Percentiles rank a stretch among this genome's conserved stretches.
Conservation (phyloP, 1,140 invertebrate species). For the Alviniconcha marisindica region DNA sequence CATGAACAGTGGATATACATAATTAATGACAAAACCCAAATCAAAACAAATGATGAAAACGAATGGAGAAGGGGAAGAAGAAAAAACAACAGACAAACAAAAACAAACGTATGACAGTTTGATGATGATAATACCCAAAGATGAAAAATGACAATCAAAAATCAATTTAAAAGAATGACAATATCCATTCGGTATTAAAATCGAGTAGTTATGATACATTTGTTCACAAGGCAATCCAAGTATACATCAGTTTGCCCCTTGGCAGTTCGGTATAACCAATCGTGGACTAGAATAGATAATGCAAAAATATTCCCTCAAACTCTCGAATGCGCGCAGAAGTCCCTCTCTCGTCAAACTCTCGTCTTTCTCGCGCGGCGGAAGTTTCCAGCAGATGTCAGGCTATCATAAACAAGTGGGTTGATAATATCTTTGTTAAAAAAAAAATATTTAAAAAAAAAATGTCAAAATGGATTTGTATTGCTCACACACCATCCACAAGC, state of each 20-base stretch:
- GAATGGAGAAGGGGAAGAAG: neutral
- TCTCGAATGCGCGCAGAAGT: neutral
- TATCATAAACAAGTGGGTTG: too few relatives aligned
- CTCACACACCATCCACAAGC: neutral
- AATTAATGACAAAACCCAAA: neutral
- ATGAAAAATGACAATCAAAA: neutral
- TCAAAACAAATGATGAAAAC: neutral
- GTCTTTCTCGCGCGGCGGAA: neutral
- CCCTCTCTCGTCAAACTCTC: neutral
- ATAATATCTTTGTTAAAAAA: neutral
- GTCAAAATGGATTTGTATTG: neutral
- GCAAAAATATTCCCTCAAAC: neutral
- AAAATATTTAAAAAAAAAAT: too few relatives aligned
- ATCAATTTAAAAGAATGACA: neutral
- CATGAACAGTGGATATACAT: neutral
- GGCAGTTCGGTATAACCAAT: neutral
- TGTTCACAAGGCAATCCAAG: neutral
- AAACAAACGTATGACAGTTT: too few relatives aligned
- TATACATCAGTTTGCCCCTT: neutral
- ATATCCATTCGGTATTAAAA: conserved; percentile 12
- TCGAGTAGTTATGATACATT: neutral
- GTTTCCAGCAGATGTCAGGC: too few relatives aligned
- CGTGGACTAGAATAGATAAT: conserved; percentile 18
- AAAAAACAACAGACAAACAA: neutral
- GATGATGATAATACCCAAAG: neutral